phyloP scores from a whole-genome alignment of 2,888 invertebrate genomes.

The Hartigia nigra region DNA sequence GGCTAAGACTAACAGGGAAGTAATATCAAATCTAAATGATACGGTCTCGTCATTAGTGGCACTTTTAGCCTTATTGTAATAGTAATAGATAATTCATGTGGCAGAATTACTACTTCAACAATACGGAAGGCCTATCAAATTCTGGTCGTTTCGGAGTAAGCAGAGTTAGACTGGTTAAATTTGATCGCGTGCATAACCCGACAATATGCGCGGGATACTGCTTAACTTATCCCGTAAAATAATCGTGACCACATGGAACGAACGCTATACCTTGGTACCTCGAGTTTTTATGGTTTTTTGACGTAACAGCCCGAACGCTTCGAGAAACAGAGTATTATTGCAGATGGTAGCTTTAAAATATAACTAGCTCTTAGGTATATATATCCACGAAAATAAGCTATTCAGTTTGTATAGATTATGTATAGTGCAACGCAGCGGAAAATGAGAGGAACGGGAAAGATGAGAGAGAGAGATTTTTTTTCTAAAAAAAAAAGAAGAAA shows the following conservation, averaged over 20 bases:
- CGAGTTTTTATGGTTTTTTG: slow-evolving; percentile 46
- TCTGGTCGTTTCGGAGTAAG: neutral
- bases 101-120: neutral
- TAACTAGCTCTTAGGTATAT: slow-evolving; percentile 31
- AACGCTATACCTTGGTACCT: slow-evolving; percentile 29
- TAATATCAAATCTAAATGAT: neutral
- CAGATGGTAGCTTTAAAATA: slow-evolving; percentile 41
- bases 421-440: too few relatives aligned
- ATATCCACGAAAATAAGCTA: too few relatives aligned
- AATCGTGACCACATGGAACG: slow-evolving; percentile 25
- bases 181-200: slow-evolving; percentile 32
- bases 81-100: neutral
- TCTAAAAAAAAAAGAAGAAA: too few relatives aligned
- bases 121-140: neutral
- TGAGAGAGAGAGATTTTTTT: too few relatives aligned
- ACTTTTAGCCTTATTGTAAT: neutral
- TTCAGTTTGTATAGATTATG: too few relatives aligned
- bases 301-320: slow-evolving; percentile 38
- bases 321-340: slow-evolving; percentile 40
- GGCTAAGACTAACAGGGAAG: neutral
- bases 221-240: slow-evolving; percentile 37
- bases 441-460: too few relatives aligned
- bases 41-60: neutral
- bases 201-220: slow-evolving; percentile 33
- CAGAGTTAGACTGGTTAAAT: slow-evolving; percentile 20